Percentiles rank a stretch among this genome's conserved stretches.
phyloP scores from a whole-genome alignment of 2,888 invertebrate genomes.

The Ctenicera cuprea region DNA sequence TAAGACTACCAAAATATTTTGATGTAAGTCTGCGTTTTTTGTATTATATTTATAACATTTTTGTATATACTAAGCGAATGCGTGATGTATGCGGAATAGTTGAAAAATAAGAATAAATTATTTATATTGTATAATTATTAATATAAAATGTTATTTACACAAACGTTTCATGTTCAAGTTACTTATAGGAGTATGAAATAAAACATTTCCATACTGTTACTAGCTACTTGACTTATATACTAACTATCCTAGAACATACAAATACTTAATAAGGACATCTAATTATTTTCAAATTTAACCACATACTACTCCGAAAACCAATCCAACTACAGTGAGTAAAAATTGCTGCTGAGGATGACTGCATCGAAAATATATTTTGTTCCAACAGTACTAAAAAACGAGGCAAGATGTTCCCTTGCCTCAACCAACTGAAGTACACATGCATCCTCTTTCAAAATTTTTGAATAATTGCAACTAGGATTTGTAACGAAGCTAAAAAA shows the following conservation, averaged over 20 bases:
- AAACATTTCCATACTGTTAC: constrained; percentile 64
- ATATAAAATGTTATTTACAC: constrained; percentile 68
- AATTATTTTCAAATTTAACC: constrained; percentile 18
- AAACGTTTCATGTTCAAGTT: constrained; percentile 67
- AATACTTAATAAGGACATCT: constrained; percentile 30
- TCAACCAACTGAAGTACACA: too few species aligned
- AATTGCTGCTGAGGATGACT: too few species aligned
- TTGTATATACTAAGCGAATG: constrained; percentile 60
- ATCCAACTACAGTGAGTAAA: background rate
- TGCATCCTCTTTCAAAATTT: too few species aligned
- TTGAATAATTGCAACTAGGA: too few species aligned
- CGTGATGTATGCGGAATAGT: constrained; percentile 56
- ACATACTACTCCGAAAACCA: background rate
- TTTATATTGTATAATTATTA: constrained; percentile 57
- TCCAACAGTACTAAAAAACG: too few species aligned
- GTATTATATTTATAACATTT: constrained; percentile 62
- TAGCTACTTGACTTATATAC: constrained; percentile 37
- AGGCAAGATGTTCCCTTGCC: too few species aligned
- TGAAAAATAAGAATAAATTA: constrained; percentile 56
- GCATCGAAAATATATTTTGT: too few species aligned
- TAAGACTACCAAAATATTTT: constrained; percentile 59
- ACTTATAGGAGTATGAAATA: constrained; percentile 61
- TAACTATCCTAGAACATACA: constrained; percentile 29
- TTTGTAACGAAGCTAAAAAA: too few species aligned
- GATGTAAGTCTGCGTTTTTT: constrained; percentile 62